Conservation (phyloP, 2,888 invertebrate species). For the Stenolophus ochropezus region DNA sequence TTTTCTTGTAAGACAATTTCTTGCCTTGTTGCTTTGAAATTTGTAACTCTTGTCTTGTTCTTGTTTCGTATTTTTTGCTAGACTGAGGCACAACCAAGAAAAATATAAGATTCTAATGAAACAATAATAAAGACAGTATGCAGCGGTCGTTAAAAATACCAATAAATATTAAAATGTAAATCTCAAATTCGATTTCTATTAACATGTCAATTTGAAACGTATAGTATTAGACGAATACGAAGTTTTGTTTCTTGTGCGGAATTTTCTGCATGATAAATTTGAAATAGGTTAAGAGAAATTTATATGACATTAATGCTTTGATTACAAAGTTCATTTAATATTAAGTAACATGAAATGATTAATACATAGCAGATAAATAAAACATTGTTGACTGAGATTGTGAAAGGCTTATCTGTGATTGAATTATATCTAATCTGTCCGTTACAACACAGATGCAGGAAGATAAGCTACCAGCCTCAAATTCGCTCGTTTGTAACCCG, state of each 20-base stretch:
- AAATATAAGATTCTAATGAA: no score
- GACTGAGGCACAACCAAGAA: no score
- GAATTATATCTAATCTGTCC: slow-evolving; percentile 32
- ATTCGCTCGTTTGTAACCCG: neutral
- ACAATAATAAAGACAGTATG: no score
- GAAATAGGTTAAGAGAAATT: slow-evolving; percentile 19
- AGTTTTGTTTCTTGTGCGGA: neutral
- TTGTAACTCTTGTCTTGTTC: no score
- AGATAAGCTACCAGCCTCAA: neutral
- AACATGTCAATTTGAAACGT: no score
- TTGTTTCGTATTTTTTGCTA: no score
- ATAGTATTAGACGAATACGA: no score
- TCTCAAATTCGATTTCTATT: no score
- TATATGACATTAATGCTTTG: slow-evolving; percentile 17
- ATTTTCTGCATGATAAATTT: slow-evolving; percentile 14
- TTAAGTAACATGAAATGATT: slow-evolving; percentile 15
- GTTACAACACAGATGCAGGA: slow-evolving; percentile 7
- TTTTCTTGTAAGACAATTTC: no score
- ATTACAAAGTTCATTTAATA: slow-evolving; percentile 34
- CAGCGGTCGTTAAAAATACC: no score
- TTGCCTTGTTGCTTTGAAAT: no score
- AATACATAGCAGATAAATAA: slow-evolving; percentile 23
- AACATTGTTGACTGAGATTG: slow-evolving; percentile 6
- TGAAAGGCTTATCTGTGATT: slow-evolving; percentile 26
- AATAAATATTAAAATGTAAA: no score